These are phyloP conservation scores for Philopedon plagiatum DNA, from an alignment of 2,888 invertebrate species.

Conservation along the genomic window DNA sequence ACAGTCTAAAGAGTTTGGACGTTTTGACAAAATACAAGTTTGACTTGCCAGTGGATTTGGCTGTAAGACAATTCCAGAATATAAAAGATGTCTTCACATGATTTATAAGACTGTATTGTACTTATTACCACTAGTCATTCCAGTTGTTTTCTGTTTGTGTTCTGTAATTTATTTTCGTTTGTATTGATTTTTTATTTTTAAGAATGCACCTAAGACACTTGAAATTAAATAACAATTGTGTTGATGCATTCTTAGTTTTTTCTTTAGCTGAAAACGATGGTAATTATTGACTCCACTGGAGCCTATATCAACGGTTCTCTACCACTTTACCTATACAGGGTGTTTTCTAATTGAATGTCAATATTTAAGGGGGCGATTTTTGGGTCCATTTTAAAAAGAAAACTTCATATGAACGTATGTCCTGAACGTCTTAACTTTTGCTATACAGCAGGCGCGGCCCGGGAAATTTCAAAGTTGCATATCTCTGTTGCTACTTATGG, in stretches of 20 bases:
- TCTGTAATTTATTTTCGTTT: constrained; percentile 8
- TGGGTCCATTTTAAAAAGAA: too few relatives aligned
- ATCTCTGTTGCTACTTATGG: too few relatives aligned
- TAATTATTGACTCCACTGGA: not conserved
- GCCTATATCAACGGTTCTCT: not conserved
- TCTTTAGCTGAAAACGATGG: not conserved
- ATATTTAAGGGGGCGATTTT: too few relatives aligned
- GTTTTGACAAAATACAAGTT: constrained; percentile 88
- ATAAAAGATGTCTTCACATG: constrained; percentile 96
- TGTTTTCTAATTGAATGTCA: too few relatives aligned
- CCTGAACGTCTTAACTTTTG: too few relatives aligned
- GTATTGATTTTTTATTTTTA: not conserved
- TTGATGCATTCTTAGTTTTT: not conserved
- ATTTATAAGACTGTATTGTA: constrained; percentile 50
- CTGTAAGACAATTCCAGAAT: constrained; percentile 96
- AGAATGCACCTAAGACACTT: not conserved
- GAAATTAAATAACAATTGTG: not conserved
- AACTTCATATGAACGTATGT: too few relatives aligned
- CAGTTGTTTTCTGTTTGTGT: constrained; percentile 19
- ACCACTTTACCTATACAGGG: too few relatives aligned
- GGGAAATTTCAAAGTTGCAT: too few relatives aligned
- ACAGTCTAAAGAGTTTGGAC: constrained; percentile 92
- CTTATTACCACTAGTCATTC: constrained; percentile 53
- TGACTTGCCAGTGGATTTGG: constrained; percentile 95
- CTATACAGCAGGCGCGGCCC: too few relatives aligned